Conservation (phyloP, 64 coral and sea anemone species). For the Dendronephthya gigantea region DNA sequence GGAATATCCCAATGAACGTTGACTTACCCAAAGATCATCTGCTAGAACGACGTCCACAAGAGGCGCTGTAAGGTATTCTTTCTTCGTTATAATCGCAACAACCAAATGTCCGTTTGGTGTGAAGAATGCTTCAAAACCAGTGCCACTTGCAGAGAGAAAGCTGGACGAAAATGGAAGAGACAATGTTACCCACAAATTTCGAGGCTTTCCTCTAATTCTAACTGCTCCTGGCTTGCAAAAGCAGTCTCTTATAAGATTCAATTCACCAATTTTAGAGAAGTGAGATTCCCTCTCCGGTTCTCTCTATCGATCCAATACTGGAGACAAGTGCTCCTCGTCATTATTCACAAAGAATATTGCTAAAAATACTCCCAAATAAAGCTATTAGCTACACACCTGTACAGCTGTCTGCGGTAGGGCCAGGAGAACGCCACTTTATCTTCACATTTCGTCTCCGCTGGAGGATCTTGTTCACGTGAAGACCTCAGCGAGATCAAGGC, state of each 20-base stretch:
- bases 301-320: too few relatives aligned
- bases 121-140: constrained; percentile 74
- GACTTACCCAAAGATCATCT: constrained; percentile 74
- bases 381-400: constrained; percentile 39
- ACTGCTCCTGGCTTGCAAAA: background rate
- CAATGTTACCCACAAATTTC: background rate
- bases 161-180: constrained; percentile 31
- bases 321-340: too few relatives aligned
- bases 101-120: constrained; percentile 48
- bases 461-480: constrained; percentile 18
- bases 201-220: too few relatives aligned
- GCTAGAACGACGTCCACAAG: constrained; percentile 48
- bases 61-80: constrained; percentile 62
- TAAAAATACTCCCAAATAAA: background rate
- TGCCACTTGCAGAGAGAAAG: constrained; percentile 65
- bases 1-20: background rate
- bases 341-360: too few relatives aligned
- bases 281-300: too few relatives aligned
- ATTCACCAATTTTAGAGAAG: too few relatives aligned
- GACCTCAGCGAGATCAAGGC: constrained; percentile 52
- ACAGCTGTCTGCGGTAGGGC: constrained; percentile 45
- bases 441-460: constrained; percentile 30
- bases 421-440: constrained; percentile 18
- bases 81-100: constrained; percentile 62
- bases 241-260: too few relatives aligned